phyloP scores from a whole-genome alignment of 2,888 invertebrate species.

The Anodontia alba region DNA sequence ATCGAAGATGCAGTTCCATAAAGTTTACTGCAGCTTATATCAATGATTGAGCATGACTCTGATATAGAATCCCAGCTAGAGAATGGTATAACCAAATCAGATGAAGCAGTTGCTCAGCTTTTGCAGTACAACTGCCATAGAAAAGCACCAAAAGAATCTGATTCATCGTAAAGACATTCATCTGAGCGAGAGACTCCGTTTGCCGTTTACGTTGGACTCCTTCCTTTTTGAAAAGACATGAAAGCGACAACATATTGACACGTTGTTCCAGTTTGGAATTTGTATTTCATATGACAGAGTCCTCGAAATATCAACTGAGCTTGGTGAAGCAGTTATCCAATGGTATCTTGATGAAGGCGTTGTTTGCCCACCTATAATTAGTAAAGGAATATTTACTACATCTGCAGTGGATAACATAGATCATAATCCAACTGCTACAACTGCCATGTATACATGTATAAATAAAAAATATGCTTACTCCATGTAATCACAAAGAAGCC shows the following conservation, averaged over 20 bases:
- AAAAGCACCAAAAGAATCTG: not conserved
- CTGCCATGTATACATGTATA: too few species aligned
- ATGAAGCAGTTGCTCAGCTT: constrained; percentile 27
- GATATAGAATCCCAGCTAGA: not conserved
- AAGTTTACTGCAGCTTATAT: constrained; percentile 19
- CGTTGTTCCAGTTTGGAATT: constrained; percentile 43
- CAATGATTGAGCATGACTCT: constrained; percentile 30
- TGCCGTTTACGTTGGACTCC: constrained; percentile 48
- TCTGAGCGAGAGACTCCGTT: constrained; percentile 35
- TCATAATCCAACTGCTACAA: constrained; percentile 57
- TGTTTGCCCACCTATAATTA: constrained; percentile 48
- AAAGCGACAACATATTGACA: constrained; percentile 50
- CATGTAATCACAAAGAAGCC: too few species aligned
- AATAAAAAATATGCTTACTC: too few species aligned
- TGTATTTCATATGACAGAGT: constrained; percentile 66
- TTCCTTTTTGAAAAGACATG: constrained; percentile 57
- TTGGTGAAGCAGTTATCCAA: constrained; percentile 41
- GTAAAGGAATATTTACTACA: constrained; percentile 59
- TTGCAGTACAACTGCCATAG: constrained; percentile 11
- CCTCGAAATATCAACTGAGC: constrained; percentile 57
- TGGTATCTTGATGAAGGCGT: constrained; percentile 39
- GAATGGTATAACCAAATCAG: not conserved
- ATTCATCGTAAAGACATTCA: constrained; percentile 16
- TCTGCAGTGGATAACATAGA: constrained; percentile 66
- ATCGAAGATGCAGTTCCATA: constrained; percentile 2